Percentiles rank a stretch among this genome's conserved stretches.
Conservation (phyloP, 2,888 invertebrate species). For the Pardosa pseudoannulata region DNA sequence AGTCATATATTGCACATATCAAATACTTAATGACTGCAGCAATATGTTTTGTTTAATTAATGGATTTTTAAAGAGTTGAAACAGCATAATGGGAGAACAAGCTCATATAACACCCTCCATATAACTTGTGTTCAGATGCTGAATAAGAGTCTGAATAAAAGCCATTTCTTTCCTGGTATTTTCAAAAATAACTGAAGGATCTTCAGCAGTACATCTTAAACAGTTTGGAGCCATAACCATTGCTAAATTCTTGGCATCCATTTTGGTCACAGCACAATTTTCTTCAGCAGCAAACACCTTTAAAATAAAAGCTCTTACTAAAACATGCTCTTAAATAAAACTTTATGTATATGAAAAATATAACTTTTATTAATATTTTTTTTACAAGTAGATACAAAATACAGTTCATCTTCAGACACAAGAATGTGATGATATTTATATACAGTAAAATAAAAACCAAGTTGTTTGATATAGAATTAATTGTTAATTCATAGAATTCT, state of each 20-base stretch:
- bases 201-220: constrained; percentile 94
- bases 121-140: constrained; percentile 89
- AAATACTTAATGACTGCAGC: not conserved
- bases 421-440: no score
- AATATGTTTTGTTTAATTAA: not conserved
- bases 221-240: constrained; percentile 99
- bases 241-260: constrained; percentile 98
- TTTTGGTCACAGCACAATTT: constrained; percentile 86
- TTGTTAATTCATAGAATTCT: no score
- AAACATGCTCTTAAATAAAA: no score
- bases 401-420: no score
- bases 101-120: constrained; percentile 79
- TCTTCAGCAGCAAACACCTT: constrained; percentile 73
- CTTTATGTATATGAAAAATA: no score
- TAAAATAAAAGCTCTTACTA: no score
- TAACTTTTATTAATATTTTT: no score
- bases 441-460: no score
- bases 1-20: not conserved
- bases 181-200: constrained; percentile 94
- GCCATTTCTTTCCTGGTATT: constrained; percentile 99
- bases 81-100: constrained; percentile 28
- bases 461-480: no score
- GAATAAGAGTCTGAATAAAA: constrained; percentile 95
- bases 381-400: no score
- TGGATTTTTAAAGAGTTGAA: constrained; percentile 33